phyloP scores from a whole-genome alignment of 2,888 invertebrate genomes.

The Atethmia centrago region DNA sequence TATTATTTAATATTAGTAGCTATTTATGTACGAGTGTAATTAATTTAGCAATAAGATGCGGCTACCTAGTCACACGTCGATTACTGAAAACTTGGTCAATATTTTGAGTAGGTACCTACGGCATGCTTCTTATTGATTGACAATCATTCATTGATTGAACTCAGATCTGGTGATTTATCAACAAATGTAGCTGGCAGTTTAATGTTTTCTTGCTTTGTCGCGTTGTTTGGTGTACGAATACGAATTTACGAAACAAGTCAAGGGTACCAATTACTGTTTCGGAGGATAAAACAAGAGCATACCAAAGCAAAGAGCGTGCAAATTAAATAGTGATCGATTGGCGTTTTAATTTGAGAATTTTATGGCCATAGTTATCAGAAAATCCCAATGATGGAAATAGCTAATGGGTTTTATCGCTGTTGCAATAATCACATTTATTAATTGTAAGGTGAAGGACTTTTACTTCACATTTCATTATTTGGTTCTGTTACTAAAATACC shows the following conservation, averaged over 20 bases:
- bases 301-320: slow-evolving; percentile 13
- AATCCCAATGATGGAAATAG: slow-evolving; percentile 19
- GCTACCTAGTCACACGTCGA: slow-evolving; percentile 2
- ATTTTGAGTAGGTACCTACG: slow-evolving; percentile 8
- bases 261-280: background rate
- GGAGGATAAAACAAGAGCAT: background rate
- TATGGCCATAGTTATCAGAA: slow-evolving; percentile 17
- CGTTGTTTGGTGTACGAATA: too few species aligned
- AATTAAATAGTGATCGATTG: slow-evolving; percentile 29
- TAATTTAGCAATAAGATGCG: background rate
- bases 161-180: slow-evolving; percentile 29
- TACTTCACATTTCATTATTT: background rate
- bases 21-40: background rate
- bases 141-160: slow-evolving; percentile 15
- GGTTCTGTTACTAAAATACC: background rate
- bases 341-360: slow-evolving; percentile 32
- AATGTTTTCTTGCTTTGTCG: slow-evolving; percentile 45
- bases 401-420: slow-evolving; percentile 15
- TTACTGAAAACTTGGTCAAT: slow-evolving; percentile 12
- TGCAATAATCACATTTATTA: slow-evolving; percentile 1
- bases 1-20: too few species aligned
- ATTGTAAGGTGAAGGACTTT: background rate
- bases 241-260: slow-evolving; percentile 30
- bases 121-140: slow-evolving; percentile 6
- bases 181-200: slow-evolving; percentile 26